A percentile compares a stretch with the other conserved stretches of the same genome.
phyloP scores from a whole-genome alignment of 1,140 invertebrate species.

The Centruroides sculpturatus region DNA sequence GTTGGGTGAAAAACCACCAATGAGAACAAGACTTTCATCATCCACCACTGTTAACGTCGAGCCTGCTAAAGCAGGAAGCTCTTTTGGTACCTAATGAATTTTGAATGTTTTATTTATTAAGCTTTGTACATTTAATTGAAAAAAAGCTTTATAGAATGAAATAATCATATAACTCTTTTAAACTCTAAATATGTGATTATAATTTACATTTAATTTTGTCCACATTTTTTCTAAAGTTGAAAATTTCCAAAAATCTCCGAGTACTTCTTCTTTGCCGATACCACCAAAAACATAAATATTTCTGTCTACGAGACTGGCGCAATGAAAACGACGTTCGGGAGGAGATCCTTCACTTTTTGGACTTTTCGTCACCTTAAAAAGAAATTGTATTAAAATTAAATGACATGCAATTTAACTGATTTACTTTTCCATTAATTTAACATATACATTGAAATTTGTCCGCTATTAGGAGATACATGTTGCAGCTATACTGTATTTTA shows the following conservation, averaged over 20 bases:
- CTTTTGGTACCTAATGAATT: conserved; percentile 5
- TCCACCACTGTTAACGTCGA: conserved; percentile 69
- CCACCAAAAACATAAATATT: conserved; percentile 85
- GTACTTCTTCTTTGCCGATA: conserved; percentile 40
- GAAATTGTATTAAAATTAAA: no score
- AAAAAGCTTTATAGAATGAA: background rate
- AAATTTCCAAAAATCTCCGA: conserved; percentile 86
- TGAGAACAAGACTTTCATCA: conserved; percentile 58
- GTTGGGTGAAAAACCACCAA: conserved; percentile 74
- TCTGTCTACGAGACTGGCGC: conserved; percentile 68
- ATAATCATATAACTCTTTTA: background rate
- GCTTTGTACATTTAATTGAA: background rate
- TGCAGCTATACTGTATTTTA: no score
- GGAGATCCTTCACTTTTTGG: conserved; percentile 45
- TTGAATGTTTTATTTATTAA: background rate
- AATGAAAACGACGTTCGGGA: conserved; percentile 71
- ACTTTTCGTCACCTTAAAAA: no score
- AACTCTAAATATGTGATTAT: no score
- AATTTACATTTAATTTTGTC: conserved; percentile 42
- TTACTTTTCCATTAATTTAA: no score
- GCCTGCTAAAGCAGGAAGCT: conserved; percentile 54
- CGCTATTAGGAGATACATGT: no score
- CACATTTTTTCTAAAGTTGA: conserved; percentile 72
- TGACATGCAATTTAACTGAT: no score
- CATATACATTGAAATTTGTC: no score